Conservation (phyloP, 2,888 invertebrate genomes). For the Lycocerus yunnanus region DNA sequence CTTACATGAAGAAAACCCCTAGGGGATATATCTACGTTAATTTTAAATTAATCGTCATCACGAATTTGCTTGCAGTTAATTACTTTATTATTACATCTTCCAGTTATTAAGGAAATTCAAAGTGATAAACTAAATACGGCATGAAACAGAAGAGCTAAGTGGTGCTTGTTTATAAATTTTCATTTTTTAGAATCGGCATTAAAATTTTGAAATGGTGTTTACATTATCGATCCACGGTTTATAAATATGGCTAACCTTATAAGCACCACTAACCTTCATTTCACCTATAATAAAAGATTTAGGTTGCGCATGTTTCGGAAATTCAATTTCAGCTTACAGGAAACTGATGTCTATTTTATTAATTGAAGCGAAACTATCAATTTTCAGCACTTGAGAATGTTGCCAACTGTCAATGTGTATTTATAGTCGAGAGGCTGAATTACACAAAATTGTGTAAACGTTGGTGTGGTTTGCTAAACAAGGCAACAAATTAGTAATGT, state of each 20-base stretch:
- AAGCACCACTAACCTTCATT: background rate
- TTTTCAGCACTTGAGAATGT: background rate
- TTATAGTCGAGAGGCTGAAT: slow-evolving; percentile 17
- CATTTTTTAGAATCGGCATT: background rate
- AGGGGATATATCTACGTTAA: background rate
- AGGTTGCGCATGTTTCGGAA: background rate
- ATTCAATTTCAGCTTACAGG: background rate
- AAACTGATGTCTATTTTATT: background rate
- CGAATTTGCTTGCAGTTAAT: background rate
- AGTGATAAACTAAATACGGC: background rate
- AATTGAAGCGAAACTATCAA: background rate
- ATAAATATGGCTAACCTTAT: background rate
- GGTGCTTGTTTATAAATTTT: background rate
- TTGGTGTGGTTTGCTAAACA: background rate
- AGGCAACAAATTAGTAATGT: background rate
- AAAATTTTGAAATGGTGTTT: background rate
- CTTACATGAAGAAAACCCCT: background rate
- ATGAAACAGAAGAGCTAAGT: background rate
- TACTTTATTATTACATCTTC: background rate
- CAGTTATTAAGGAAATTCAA: background rate
- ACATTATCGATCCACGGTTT: background rate
- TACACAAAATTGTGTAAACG: slow-evolving; percentile 24
- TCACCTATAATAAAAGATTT: background rate
- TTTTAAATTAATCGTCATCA: background rate
- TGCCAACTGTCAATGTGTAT: background rate